Evolutionary conservation across 2,888 invertebrate genomes (phyloP), one percentile per base, ranked within the genome.

Genomic region (Gymnoscelis rufifasciata): DNA sequence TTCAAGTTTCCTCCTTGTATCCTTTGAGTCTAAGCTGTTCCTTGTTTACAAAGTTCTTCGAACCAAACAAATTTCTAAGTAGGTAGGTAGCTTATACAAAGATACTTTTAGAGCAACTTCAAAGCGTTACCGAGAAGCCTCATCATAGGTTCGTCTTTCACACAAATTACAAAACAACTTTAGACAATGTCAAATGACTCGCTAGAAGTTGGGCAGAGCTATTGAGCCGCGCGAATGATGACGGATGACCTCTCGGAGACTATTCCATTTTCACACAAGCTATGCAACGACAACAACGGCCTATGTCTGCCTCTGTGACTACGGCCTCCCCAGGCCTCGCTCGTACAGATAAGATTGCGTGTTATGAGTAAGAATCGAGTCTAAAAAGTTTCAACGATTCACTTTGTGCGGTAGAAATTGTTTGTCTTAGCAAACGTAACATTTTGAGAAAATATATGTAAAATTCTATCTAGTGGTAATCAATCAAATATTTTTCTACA

Each of bases 401-500:
- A 62, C 56, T 74, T 79, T 74, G 78, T 81, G 78, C 74, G 68
- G 70, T 66, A 71, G 65, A 76, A 70, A 70, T 69, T 59, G 68
- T 68, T 75, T 76, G 71, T 73, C 68, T 60, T 51, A 70, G 75
- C 74, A 81, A 86, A 87, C 78, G 68, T 75, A 84, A 83, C 76
- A 74, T 65, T 74, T 71, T 83, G 83, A 75, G 78, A 86, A 84
- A 86, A 86, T 83, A 83, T 35, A 64, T 65, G 68, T 79, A 74
- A 80, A 81, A 77, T 62, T 86, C 78, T 86, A 83, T 83, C 73
- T 83, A 87, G 77, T 79, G 79, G 82, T 84, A 82, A 74, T 78
- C 73, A 81, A 86, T 86, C 62, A 80, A 79, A 83, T 81, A 84
- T 80, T 61, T 75, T 77, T 81, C 87, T 88, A 88, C 86, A 88